Evolutionary conservation across 2,797 vertebrate species (phyloP), one percentile per base, ranked within the genome.

Genomic region (Sebastes vulpes): DNA sequence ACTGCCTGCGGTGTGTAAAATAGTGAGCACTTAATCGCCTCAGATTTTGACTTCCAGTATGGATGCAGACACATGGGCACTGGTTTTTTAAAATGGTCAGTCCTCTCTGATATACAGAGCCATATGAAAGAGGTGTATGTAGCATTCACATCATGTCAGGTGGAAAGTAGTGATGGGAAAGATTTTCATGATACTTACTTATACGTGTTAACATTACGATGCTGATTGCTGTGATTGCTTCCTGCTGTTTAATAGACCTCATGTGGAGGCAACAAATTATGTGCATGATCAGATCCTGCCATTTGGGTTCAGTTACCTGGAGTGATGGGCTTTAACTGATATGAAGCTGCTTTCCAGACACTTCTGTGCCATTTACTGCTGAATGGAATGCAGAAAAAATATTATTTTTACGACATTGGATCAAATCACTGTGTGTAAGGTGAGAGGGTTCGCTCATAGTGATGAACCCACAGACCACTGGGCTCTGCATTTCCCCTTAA

Each of bases 71-170:
- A 42, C 0, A 0, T 54, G 20, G 20, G 9, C 50, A 18, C 8
- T 48, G 23, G 35, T 25, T 35, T 48, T 64, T 64, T 46, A 28
- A 65, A 12, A 50, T 20, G 4, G 5, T 11, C 32, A 11, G 6
- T 12, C 12, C 64, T 65, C 46, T 31, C 26, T 21, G 46, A 48
- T 50, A 65, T 8, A 28, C 11, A 29, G 10, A 65, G 26, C 20
- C 21, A 18, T 53, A 1, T 53, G 7, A 23, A n/a, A 32, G 9
- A 26, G 7, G n/a, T 52, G 23, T 23, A 23, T 26, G 26, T 4
- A 64, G 25, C 35, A 69, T 31, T 72, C 46, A 42, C 4, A 21
- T 38, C 56, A 50, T 53, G 72, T 76, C 53, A 69, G 66, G 28
- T 84, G 32, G 23, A 14, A 54, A 61, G 61, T 71, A 58, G 60